phyloP scores from a whole-genome alignment of 2,888 invertebrate genomes.

The Cantharis rustica region DNA sequence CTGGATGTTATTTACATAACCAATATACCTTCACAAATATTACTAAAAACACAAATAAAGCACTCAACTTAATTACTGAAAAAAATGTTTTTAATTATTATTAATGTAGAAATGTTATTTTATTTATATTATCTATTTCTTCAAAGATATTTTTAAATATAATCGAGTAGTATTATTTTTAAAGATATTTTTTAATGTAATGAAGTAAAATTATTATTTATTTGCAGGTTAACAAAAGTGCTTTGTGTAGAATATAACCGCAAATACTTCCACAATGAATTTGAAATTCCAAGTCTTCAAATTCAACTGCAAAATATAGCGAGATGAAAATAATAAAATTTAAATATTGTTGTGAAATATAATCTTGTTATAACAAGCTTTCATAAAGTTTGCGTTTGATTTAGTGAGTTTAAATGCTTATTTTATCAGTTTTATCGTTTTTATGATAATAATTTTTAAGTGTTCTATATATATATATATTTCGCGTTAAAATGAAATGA shows the following conservation, averaged over 20 bases:
- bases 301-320: neutral
- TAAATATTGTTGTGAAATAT: neutral
- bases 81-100: too few relatives aligned
- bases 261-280: slow-evolving; percentile 1
- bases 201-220: neutral
- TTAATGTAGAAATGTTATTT: too few relatives aligned
- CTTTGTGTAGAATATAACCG: neutral
- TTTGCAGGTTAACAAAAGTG: neutral
- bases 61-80: too few relatives aligned
- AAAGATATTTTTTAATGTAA: neutral
- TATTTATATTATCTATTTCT: too few relatives aligned
- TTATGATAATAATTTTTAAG: neutral
- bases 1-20: too few relatives aligned
- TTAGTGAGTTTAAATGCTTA: neutral
- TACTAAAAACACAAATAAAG: too few relatives aligned
- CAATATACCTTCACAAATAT: too few relatives aligned
- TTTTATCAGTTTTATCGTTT: neutral
- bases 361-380: neutral
- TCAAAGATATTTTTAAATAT: too few relatives aligned
- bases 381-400: neutral
- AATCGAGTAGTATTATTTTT: neutral
- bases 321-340: neutral
- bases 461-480: neutral
- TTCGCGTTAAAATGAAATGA: neutral
- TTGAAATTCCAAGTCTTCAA: neutral